Conservation (phyloP, 1,140 invertebrate genomes). For the Geopemphigus sp. region DNA sequence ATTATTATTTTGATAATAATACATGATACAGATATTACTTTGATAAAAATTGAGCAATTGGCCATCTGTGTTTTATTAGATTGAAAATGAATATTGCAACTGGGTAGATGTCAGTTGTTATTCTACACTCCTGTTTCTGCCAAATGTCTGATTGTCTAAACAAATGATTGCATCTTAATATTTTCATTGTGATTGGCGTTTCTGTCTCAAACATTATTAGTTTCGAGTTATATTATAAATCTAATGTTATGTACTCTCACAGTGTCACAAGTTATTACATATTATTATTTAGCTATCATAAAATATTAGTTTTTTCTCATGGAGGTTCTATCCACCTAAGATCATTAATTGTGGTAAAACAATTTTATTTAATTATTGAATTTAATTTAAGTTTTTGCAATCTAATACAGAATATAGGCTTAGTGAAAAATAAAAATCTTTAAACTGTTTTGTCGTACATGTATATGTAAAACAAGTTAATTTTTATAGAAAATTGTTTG, state of each 20-base stretch:
- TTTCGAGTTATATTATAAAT: slow-evolving; percentile 52
- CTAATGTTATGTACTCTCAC: not conserved
- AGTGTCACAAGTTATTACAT: not conserved
- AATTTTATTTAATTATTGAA: too few species aligned
- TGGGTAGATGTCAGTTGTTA: slow-evolving; percentile 30
- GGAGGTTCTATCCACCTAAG: not conserved
- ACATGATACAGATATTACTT: not conserved
- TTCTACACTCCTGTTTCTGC: slow-evolving; percentile 13
- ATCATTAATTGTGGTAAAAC: not conserved
- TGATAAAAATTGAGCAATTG: slow-evolving; percentile 17
- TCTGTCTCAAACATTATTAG: slow-evolving; percentile 36
- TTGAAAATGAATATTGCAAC: slow-evolving; percentile 13
- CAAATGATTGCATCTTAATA: not conserved
- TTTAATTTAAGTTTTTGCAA: too few species aligned
- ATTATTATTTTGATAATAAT: too few species aligned
- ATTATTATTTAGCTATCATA: not conserved
- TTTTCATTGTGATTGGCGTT: slow-evolving; percentile 29
- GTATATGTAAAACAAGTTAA: too few species aligned
- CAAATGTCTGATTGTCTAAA: slow-evolving; percentile 3
- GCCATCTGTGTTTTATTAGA: slow-evolving; percentile 45
- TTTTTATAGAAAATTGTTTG: too few species aligned
- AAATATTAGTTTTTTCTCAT: not conserved
- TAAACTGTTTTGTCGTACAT: too few species aligned
- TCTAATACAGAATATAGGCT: too few species aligned
- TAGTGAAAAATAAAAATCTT: too few species aligned